Conservation (phyloP, 2,113 vertebrate species). For the Carollia perspicillata region DNA sequence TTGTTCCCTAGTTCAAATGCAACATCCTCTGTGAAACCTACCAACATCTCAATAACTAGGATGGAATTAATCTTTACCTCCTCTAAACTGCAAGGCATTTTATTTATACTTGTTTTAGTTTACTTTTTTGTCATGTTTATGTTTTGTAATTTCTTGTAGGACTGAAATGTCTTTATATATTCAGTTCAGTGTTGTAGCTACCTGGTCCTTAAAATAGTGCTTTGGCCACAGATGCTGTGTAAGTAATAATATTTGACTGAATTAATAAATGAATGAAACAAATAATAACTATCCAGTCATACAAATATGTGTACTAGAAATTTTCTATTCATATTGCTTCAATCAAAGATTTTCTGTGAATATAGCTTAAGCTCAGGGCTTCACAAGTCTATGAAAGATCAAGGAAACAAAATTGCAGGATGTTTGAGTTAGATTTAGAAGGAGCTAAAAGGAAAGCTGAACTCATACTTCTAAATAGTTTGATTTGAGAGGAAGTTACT, state of each 20-base stretch:
- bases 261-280: background rate
- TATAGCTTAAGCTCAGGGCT: background rate
- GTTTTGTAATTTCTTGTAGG: background rate
- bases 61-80: background rate
- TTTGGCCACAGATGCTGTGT: background rate
- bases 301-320: background rate
- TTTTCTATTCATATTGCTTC: background rate
- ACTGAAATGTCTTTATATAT: background rate
- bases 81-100: background rate
- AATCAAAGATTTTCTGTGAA: background rate
- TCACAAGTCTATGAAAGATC: background rate
- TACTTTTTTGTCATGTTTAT: background rate
- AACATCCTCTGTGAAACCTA: background rate
- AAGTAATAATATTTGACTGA: background rate
- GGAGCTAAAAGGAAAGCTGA: background rate
- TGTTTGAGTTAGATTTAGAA: conserved; percentile 5
- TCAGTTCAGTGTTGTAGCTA: background rate
- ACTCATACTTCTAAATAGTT: background rate
- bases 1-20: background rate
- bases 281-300: background rate
- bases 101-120: background rate
- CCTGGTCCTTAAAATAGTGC: background rate
- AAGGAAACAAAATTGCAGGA: background rate
- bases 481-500: conserved; percentile 39
- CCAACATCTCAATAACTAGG: background rate